Conservation (phyloP, 2,888 invertebrate genomes). For the Nomada hirtipes region DNA sequence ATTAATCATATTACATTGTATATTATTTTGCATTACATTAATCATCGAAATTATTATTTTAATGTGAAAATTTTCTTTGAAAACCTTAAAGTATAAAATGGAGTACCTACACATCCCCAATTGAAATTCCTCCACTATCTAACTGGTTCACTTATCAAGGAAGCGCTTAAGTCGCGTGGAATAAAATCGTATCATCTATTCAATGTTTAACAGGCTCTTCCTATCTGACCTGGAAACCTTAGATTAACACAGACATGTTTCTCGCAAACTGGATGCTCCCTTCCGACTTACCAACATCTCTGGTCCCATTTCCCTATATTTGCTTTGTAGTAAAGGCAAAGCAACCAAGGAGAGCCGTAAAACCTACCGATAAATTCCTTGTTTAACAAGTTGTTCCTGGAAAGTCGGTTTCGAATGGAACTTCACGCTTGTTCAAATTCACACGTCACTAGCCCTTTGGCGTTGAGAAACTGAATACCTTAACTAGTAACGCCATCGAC, state of each 20-base stretch:
- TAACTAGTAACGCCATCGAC: not conserved
- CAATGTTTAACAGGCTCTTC: conserved; percentile 28
- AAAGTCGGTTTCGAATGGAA: conserved; percentile 19
- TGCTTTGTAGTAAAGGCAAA: conserved; percentile 42
- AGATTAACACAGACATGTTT: conserved; percentile 34
- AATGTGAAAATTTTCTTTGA: not conserved
- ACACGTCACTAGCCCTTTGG: conserved; percentile 25
- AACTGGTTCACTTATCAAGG: conserved; percentile 4
- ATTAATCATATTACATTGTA: too few species aligned
- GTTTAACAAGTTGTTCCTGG: conserved; percentile 36
- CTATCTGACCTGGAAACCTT: conserved; percentile 49
- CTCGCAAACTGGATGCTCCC: conserved; percentile 44
- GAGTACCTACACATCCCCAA: not conserved
- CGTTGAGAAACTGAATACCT: conserved; percentile 8
- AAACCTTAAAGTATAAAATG: conserved; percentile 1
- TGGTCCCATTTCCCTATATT: conserved; percentile 45
- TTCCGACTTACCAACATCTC: conserved; percentile 52
- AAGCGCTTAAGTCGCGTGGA: conserved; percentile 1
- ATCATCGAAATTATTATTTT: not conserved
- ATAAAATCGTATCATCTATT: conserved; percentile 35
- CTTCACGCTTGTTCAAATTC: conserved; percentile 24
- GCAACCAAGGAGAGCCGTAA: conserved; percentile 30
- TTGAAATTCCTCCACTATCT: not conserved
- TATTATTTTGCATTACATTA: not conserved
- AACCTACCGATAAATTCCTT: conserved; percentile 51